Percentiles rank a stretch among this genome's conserved stretches.
phyloP scores from a whole-genome alignment of 2,113 vertebrate species.

The Triplophysa rosa region DNA sequence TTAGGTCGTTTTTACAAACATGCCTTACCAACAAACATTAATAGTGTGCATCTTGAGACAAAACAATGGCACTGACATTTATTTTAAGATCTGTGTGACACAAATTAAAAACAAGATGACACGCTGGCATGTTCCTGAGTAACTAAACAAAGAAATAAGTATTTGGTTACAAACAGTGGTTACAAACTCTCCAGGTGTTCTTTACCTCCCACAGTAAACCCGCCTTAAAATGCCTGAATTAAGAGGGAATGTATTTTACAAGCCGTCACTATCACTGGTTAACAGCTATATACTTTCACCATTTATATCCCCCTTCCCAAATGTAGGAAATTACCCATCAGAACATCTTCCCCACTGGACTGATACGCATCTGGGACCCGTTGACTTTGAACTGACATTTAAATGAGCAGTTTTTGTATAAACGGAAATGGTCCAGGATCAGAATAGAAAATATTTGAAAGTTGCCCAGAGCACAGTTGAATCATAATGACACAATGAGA shows the following conservation, averaged over 20 bases:
- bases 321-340: neutral
- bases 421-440: neutral
- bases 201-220: constrained; percentile 41
- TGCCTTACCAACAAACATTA: too few species aligned
- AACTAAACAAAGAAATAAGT: constrained; percentile 47
- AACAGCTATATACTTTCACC: constrained; percentile 5
- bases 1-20: too few species aligned
- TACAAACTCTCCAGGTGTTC: constrained; percentile 63
- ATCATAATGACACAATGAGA: neutral
- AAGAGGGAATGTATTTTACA: constrained; percentile 41
- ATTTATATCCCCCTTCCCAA: constrained; percentile 4
- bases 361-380: neutral
- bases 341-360: neutral
- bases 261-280: constrained; percentile 2
- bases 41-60: too few species aligned
- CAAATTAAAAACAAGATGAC: too few species aligned
- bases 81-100: too few species aligned
- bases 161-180: too few species aligned
- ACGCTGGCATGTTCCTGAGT: neutral
- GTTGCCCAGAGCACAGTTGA: neutral
- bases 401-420: neutral
- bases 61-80: too few species aligned
- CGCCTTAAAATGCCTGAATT: constrained; percentile 49
- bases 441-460: neutral
- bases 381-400: neutral